These are phyloP conservation scores for Eupithecia pulchellata DNA, from an alignment of 2,888 invertebrate species.

Conservation along the genomic window DNA sequence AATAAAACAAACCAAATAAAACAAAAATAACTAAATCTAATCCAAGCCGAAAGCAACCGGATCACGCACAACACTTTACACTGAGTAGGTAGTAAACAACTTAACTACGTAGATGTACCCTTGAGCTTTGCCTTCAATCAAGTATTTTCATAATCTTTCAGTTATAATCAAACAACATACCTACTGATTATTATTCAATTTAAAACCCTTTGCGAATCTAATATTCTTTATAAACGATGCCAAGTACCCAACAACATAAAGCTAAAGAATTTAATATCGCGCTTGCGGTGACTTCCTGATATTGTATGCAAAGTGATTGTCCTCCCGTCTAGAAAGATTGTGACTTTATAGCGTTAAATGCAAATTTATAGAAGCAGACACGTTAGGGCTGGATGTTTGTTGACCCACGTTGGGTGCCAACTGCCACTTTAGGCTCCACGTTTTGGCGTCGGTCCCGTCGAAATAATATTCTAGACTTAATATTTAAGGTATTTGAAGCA, in stretches of 20 bases:
- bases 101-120: too few species aligned
- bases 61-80: too few species aligned
- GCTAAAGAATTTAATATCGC: slow-evolving; percentile 27
- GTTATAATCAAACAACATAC: neutral
- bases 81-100: too few species aligned
- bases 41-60: too few species aligned
- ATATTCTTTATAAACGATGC: slow-evolving; percentile 24
- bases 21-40: too few species aligned
- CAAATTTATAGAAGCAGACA: neutral
- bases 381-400: neutral
- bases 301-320: slow-evolving; percentile 20
- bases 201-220: neutral
- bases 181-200: neutral
- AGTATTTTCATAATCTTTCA: neutral
- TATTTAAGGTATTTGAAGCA: neutral
- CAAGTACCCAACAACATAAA: slow-evolving; percentile 17
- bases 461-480: neutral
- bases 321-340: neutral
- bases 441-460: neutral
- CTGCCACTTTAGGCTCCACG: neutral
- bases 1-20: too few species aligned
- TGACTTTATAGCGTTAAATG: neutral
- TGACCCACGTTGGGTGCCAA: neutral
- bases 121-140: too few species aligned
- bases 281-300: slow-evolving; percentile 20